A percentile compares a stretch with the other conserved stretches of the same genome.
These are phyloP conservation scores for Cryptoblepharus egeriae DNA, from an alignment of 2,797 vertebrate species.

Conservation along the genomic window DNA sequence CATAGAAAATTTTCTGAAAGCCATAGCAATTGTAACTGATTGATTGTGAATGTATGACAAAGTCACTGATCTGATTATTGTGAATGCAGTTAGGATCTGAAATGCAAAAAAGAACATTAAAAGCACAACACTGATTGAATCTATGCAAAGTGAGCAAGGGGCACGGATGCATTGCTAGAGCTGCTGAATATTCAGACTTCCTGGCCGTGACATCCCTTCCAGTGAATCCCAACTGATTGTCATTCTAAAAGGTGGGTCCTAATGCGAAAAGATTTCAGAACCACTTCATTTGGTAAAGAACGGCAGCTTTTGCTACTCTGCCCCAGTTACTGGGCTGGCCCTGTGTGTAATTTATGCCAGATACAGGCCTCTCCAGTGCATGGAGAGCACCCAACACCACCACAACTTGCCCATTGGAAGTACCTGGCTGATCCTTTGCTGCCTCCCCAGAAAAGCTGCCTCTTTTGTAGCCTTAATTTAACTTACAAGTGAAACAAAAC, in stretches of 20 bases:
- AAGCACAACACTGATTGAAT: neutral
- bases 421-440: neutral
- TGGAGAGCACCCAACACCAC: neutral
- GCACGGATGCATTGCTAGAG: neutral
- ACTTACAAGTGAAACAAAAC: neutral
- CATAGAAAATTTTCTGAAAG: neutral
- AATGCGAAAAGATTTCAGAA: no score
- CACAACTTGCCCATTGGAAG: neutral
- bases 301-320: no score
- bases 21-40: neutral
- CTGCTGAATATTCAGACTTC: slow-evolving; percentile 22
- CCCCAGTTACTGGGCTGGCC: no score
- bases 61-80: neutral
- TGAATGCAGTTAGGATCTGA: neutral
- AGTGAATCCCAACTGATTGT: no score
- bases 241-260: no score
- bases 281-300: no score
- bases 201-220: no score
- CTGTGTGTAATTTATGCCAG: no score
- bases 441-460: neutral
- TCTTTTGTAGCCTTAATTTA: neutral
- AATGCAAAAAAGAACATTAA: neutral
- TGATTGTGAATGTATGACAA: neutral
- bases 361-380: neutral
- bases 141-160: neutral